These are phyloP conservation scores for Tetramorium bicarinatum DNA, from an alignment of 2,888 invertebrate species.

Conservation along the genomic window DNA sequence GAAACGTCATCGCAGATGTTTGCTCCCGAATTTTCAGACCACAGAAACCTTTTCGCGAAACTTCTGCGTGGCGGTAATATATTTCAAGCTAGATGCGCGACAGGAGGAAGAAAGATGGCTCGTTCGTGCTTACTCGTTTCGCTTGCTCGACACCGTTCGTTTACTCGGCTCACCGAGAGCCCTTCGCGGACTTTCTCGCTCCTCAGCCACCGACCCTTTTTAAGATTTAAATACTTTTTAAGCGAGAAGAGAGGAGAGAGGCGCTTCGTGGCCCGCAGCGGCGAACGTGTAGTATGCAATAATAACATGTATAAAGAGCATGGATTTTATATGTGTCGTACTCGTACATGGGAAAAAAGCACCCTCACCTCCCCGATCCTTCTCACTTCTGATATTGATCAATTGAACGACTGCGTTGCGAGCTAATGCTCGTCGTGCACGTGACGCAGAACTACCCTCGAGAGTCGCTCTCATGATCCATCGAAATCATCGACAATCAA, in stretches of 20 bases:
- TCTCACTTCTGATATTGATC: conserved; percentile 31
- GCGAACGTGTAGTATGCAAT: conserved; percentile 81
- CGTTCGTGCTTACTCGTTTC: conserved; percentile 36
- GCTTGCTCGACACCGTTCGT: conserved; percentile 35
- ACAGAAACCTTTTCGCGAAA: background rate
- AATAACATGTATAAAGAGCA: conserved; percentile 77
- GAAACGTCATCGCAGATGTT: background rate
- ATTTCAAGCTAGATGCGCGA: background rate
- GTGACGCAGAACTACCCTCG: conserved; percentile 51
- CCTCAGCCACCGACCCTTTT: conserved; percentile 53
- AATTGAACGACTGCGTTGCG: conserved; percentile 34
- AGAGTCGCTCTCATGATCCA: conserved; percentile 40
- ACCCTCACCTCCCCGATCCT: conserved; percentile 48
- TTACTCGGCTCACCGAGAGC: conserved; percentile 14
- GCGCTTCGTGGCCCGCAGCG: conserved; percentile 60
- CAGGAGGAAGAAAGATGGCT: conserved; percentile 9
- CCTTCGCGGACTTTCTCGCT: conserved; percentile 39
- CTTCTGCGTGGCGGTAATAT: background rate
- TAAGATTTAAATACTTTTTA: conserved; percentile 56
- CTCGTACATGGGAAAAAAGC: conserved; percentile 60
- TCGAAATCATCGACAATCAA: conserved; percentile 69
- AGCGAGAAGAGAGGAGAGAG: conserved; percentile 60
- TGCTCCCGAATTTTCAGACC: background rate
- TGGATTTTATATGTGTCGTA: conserved; percentile 75
- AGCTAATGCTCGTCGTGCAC: conserved; percentile 24